Evolutionary conservation across 64 coral and sea anemone genomes (phyloP).

Genomic region (Dendronephthya gigantea): DNA sequence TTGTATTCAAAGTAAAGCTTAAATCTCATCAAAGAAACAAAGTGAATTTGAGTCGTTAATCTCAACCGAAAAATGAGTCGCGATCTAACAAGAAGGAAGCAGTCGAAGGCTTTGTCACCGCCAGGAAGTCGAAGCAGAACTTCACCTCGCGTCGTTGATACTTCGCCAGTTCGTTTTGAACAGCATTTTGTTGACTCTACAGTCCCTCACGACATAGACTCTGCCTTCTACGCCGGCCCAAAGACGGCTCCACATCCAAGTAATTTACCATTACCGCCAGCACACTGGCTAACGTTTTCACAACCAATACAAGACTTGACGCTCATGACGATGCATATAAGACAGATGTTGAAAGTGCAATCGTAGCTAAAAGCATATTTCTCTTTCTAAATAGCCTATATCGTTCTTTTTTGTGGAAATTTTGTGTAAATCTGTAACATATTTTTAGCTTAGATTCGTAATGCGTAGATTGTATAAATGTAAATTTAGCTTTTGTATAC

Average conservation of each 20-base stretch:
- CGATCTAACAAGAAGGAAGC: background rate
- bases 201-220: background rate
- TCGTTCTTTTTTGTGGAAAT: background rate
- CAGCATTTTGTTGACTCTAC: background rate
- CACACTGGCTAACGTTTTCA: background rate
- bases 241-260: conserved; percentile 1
- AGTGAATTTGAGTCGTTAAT: background rate
- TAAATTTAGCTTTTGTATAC: conserved; percentile 3
- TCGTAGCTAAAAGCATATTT: background rate
- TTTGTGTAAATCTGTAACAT: conserved; percentile 6
- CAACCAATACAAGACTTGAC: background rate
- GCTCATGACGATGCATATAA: background rate
- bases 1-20: background rate
- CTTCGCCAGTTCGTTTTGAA: background rate
- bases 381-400: background rate
- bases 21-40: background rate
- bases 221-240: background rate
- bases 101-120: conserved; percentile 8
- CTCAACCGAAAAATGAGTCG: background rate
- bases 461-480: background rate
- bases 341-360: conserved; percentile 12
- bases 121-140: background rate
- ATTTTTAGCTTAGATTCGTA: background rate
- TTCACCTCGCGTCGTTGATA: background rate
- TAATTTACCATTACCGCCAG: background rate